Evolutionary conservation across 2,888 invertebrate genomes (phyloP), one percentile per base, ranked within the genome.

Genomic region (Chloromyia formosa): DNA sequence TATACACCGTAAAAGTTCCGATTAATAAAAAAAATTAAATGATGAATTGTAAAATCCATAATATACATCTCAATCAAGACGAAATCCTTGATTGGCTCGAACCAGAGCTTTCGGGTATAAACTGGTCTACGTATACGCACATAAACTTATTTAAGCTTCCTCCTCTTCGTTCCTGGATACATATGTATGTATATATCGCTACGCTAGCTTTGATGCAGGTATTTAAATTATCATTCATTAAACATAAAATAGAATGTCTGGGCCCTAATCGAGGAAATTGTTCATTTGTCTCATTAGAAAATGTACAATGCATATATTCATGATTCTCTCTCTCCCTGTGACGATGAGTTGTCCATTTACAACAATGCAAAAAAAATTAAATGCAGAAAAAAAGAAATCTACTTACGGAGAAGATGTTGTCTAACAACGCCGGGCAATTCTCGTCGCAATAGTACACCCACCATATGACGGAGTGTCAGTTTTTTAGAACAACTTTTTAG

Each of bases 401-500:
- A 71, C 71, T 71, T 58, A 71, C 71, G 71, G 18, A 56, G 40
- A 20, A 71, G 35, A 49, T 66, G 66, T 49, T 20, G 49, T 45
- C 49, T 45, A 66, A 66, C 66, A 66, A 71, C 56, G 71, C 71
- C 71, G 71, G 71, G 56, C 20, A 56, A 56, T 56, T 71, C 56
- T 40, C 42, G 35, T 16, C 45, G 73, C 61, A 73, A 27, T 14
- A 61, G 58, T 73, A 73, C 73, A 61, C 45, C 60, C 45, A 61
- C 61, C 73, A 73, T 61, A 73, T 60, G 61, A 73, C 60, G 61
- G 23, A 73, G 61, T 60, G 61, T 58, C 49, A 60, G 23, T 73
- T 49, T 73, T 18, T 58, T 22, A 22, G 42, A 42, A 60, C 10
- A n/a, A 23, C 9, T 60, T 49, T 73, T 73, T 42, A 61, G 73